Conservation (phyloP, 2,888 invertebrate genomes). For the Arenicola marina region DNA sequence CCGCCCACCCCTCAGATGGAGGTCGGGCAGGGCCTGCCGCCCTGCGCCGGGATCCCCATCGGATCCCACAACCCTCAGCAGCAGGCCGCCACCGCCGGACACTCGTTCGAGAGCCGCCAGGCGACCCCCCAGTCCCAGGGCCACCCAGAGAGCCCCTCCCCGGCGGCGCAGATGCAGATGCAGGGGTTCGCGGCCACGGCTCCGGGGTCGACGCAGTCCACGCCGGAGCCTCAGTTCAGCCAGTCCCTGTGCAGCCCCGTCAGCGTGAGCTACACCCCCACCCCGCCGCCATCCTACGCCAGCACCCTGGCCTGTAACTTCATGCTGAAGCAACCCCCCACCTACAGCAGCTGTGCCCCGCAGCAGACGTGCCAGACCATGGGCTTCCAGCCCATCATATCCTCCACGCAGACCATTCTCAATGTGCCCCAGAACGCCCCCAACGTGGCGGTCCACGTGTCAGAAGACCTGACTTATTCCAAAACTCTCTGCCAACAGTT, state of each 20-base stretch:
- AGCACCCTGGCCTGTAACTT: constrained; percentile 52
- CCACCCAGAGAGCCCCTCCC: neutral
- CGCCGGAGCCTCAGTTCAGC: constrained; percentile 23
- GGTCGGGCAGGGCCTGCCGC: neutral
- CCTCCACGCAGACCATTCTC: neutral
- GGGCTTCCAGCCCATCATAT: constrained; percentile 43
- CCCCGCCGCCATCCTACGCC: neutral
- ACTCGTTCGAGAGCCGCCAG: neutral
- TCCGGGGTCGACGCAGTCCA: constrained; percentile 3
- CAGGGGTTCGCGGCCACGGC: neutral
- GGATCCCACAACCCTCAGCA: constrained; percentile 2
- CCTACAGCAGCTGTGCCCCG: constrained; percentile 66
- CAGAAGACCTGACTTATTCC: constrained; percentile 22
- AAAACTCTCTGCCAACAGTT: constrained; percentile 12
- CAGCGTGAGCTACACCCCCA: neutral
- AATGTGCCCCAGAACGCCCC: neutral
- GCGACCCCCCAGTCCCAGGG: neutral
- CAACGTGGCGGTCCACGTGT: constrained; percentile 13
- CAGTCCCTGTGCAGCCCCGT: neutral
- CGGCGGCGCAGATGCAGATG: neutral
- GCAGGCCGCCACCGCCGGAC: neutral
- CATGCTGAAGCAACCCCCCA: constrained; percentile 70
- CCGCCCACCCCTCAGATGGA: constrained; percentile 3
- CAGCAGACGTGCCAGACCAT: constrained; percentile 37
- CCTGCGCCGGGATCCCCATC: neutral